Conservation (phyloP, 2,888 invertebrate species). For the Apotomis capreana region DNA sequence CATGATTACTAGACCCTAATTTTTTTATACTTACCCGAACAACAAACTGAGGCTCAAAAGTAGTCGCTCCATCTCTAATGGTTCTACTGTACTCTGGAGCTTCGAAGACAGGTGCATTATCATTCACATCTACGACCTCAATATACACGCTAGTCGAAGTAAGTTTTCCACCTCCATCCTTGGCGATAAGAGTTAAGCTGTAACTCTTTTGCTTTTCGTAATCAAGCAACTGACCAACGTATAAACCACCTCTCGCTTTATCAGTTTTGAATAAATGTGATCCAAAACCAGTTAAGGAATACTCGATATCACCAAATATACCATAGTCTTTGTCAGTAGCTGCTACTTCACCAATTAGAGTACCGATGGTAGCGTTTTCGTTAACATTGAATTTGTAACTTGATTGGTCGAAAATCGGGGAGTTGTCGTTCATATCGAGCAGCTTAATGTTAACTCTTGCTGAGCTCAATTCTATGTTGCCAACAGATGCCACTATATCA, state of each 20-base stretch:
- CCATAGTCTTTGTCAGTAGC: slow-evolving; percentile 90
- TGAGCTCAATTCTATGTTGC: slow-evolving; percentile 81
- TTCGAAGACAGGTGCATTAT: slow-evolving; percentile 89
- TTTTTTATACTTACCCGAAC: slow-evolving; percentile 80
- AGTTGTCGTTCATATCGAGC: slow-evolving; percentile 91
- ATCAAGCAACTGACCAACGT: slow-evolving; percentile 86
- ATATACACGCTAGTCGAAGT: slow-evolving; percentile 88
- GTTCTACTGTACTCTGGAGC: slow-evolving; percentile 88
- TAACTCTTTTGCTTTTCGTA: slow-evolving; percentile 92
- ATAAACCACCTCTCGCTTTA: slow-evolving; percentile 86
- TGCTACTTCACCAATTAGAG: slow-evolving; percentile 85
- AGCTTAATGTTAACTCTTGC: slow-evolving; percentile 86
- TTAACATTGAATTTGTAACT: slow-evolving; percentile 86
- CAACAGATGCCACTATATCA: slow-evolving; percentile 85
- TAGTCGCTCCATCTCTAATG: slow-evolving; percentile 89
- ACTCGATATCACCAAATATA: slow-evolving; percentile 87
- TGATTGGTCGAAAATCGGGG: slow-evolving; percentile 86
- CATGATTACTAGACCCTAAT: not conserved
- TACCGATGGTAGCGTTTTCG: slow-evolving; percentile 85
- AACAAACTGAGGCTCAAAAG: slow-evolving; percentile 91
- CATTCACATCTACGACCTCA: slow-evolving; percentile 89
- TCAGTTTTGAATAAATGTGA: slow-evolving; percentile 90
- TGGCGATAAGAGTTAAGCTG: slow-evolving; percentile 90
- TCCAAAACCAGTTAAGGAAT: slow-evolving; percentile 90
- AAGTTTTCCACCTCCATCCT: slow-evolving; percentile 90